These are phyloP conservation scores for Nylanderia fulva DNA, from an alignment of 1,140 invertebrate species.

Conservation along the genomic window DNA sequence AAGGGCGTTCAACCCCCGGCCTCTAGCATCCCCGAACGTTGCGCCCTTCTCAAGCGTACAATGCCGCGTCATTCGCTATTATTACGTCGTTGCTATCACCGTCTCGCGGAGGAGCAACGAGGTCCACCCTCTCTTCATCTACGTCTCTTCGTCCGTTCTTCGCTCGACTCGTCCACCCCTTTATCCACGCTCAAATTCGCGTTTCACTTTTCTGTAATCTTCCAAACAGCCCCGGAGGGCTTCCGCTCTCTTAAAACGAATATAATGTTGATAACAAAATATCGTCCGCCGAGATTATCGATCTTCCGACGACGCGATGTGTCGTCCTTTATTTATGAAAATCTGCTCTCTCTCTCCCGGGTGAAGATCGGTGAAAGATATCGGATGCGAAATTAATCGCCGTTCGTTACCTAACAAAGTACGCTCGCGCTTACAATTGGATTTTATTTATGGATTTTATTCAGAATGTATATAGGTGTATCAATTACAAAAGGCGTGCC, in stretches of 20 bases:
- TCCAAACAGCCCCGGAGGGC: not conserved
- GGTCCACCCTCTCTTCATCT: slow-evolving; percentile 57
- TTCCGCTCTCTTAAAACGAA: slow-evolving; percentile 4
- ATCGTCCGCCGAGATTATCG: slow-evolving; percentile 27
- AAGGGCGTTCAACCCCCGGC: slow-evolving; percentile 78
- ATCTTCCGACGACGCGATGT: not conserved
- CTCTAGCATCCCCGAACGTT: slow-evolving; percentile 62
- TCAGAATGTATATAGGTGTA: slow-evolving; percentile 66
- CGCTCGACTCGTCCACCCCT: slow-evolving; percentile 5
- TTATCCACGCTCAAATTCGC: not conserved
- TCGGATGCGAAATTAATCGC: slow-evolving; percentile 34
- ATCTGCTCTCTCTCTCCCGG: not conserved
- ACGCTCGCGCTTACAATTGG: slow-evolving; percentile 48
- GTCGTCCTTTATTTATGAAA: slow-evolving; percentile 34
- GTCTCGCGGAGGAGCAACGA: slow-evolving; percentile 70
- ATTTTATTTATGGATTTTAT: slow-evolving; percentile 66
- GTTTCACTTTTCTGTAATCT: not conserved
- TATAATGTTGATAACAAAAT: slow-evolving; percentile 46
- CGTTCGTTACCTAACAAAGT: slow-evolving; percentile 56
- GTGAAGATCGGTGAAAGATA: slow-evolving; percentile 8
- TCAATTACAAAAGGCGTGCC: slow-evolving; percentile 71
- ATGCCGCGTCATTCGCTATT: slow-evolving; percentile 82
- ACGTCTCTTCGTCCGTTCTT: slow-evolving; percentile 2
- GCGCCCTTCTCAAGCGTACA: slow-evolving; percentile 76
- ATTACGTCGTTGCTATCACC: slow-evolving; percentile 81